Conservation (phyloP, 2,797 vertebrate species). For the Paguma larvata region DNA sequence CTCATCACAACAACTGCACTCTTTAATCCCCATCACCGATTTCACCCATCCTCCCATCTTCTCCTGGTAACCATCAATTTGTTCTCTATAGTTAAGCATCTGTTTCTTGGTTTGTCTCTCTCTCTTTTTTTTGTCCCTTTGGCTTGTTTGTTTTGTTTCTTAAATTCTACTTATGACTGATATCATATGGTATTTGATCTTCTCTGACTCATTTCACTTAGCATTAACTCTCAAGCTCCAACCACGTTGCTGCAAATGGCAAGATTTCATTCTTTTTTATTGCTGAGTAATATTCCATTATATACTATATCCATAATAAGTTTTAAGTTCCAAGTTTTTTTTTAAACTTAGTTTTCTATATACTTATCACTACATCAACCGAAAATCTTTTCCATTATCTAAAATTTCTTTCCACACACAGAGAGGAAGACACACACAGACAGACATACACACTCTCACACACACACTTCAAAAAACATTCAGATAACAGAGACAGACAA, state of each 20-base stretch:
- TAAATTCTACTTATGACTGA: no score
- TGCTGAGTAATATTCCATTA: not conserved
- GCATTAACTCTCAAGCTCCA: not conserved
- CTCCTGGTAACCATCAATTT: not conserved
- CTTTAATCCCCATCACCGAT: not conserved
- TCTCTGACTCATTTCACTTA: not conserved
- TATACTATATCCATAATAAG: not conserved
- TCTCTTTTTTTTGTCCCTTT: no score
- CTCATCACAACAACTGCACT: not conserved
- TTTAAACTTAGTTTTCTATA: not conserved
- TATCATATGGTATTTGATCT: no score
- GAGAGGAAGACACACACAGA: not conserved
- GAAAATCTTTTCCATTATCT: not conserved
- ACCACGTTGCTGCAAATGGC: not conserved
- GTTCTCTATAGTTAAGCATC: not conserved
- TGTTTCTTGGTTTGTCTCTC: not conserved
- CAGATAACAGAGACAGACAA: not conserved
- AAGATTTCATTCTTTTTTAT: not conserved
- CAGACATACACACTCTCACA: not conserved
- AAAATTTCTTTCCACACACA: not conserved
- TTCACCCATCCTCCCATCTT: not conserved
- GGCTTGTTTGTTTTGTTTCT: no score
- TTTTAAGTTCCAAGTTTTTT: not conserved
- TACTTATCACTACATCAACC: constrained; percentile 5
- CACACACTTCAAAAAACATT: constrained; percentile 10